Conservation (phyloP, 2,797 vertebrate genomes). For the Galagoides demidoff region DNA sequence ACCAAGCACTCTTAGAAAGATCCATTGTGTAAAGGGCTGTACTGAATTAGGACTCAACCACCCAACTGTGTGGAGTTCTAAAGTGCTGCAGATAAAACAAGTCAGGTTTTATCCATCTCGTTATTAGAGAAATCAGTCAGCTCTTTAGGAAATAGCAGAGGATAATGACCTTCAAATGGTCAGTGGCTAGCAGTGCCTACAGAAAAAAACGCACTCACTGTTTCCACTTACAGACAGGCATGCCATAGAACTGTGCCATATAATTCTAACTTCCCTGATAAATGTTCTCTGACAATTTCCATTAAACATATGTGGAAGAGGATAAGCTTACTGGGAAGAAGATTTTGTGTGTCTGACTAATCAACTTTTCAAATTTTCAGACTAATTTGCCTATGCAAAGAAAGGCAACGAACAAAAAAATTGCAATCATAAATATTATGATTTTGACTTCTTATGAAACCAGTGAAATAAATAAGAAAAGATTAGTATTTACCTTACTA, state of each 20-base stretch:
- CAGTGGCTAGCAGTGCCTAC: not conserved
- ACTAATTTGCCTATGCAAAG: not conserved
- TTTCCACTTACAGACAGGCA: not conserved
- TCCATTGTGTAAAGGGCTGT: not conserved
- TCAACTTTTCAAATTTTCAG: not conserved
- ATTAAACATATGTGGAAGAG: not conserved
- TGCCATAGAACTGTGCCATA: not conserved
- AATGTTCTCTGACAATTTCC: not conserved
- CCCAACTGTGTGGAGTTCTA: not conserved
- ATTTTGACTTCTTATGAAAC: not conserved
- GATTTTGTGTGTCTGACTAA: not conserved
- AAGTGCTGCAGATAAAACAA: not conserved
- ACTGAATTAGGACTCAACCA: not conserved
- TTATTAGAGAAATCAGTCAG: not conserved
- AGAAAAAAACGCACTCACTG: not conserved
- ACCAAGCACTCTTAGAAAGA: slow-evolving; percentile 9
- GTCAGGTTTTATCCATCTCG: slow-evolving; percentile 40
- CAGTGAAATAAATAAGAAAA: not conserved
- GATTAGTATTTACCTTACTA: not conserved
- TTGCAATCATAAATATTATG: not conserved
- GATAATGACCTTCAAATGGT: not conserved
- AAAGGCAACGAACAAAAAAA: not conserved
- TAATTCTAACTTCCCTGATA: not conserved
- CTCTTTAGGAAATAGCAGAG: not conserved
- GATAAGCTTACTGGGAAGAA: not conserved